Conservation (phyloP, 2,888 invertebrate species). For the Stomorhina lunata region DNA sequence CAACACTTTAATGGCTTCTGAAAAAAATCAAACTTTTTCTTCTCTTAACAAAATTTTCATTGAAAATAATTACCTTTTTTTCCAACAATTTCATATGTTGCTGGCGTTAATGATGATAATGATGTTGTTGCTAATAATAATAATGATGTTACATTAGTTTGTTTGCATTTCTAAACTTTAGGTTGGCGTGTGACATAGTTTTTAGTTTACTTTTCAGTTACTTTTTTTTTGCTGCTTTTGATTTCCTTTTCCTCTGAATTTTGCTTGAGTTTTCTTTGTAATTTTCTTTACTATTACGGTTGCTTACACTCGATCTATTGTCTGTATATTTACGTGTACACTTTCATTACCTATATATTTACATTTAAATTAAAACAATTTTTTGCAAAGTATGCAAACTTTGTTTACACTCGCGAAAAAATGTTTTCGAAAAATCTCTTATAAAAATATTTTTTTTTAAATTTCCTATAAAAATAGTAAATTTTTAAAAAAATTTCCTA, state of each 20-base stretch:
- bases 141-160: constrained; percentile 3
- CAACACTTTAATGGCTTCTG: constrained; percentile 57
- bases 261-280: constrained; percentile 36
- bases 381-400: too few relatives aligned
- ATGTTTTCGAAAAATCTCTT: too few relatives aligned
- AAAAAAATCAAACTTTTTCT: constrained; percentile 14
- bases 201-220: constrained; percentile 35
- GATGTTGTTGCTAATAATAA: constrained; percentile 3
- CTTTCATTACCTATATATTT: not conserved
- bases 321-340: not conserved
- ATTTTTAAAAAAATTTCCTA: too few relatives aligned
- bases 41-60: not conserved
- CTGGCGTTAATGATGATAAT: not conserved
- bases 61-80: not conserved
- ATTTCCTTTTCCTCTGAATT: constrained; percentile 59
- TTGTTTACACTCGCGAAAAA: too few relatives aligned
- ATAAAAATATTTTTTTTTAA: too few relatives aligned
- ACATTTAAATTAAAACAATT: too few relatives aligned
- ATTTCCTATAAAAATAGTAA: too few relatives aligned
- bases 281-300: not conserved
- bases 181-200: constrained; percentile 70
- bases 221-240: constrained; percentile 15
- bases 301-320: constrained; percentile 1
- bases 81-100: not conserved
- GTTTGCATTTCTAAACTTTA: constrained; percentile 41